phyloP scores from a whole-genome alignment of 2,888 invertebrate genomes.

The Eupeodes latifasciatus region DNA sequence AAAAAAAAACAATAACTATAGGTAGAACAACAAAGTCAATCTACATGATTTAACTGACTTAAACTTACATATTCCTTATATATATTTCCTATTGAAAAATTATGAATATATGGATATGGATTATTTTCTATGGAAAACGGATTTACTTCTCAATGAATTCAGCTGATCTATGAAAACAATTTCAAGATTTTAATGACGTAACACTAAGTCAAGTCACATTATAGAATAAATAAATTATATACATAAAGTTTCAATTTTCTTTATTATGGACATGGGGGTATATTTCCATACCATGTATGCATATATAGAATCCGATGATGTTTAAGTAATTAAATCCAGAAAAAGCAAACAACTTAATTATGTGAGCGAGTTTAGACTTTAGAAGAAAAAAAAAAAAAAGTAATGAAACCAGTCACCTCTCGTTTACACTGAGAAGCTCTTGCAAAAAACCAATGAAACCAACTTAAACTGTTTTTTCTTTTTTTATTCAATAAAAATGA shows the following conservation, averaged over 20 bases:
- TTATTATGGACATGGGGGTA: background rate
- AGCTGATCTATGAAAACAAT: constrained; percentile 10
- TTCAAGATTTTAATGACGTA: no score
- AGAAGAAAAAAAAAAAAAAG: background rate
- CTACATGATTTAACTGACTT: no score
- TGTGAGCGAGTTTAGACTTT: constrained; percentile 35
- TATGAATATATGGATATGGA: no score
- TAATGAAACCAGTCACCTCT: constrained; percentile 46
- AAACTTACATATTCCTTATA: no score
- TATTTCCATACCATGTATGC: background rate
- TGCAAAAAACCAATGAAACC: constrained; percentile 45
- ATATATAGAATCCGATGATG: background rate
- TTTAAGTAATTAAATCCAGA: constrained; percentile 49
- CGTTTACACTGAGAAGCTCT: constrained; percentile 45
- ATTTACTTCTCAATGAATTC: constrained; percentile 6
- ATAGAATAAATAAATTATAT: background rate
- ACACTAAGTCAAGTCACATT: background rate
- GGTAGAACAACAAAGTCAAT: no score
- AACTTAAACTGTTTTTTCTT: constrained; percentile 13
- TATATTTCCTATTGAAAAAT: no score
- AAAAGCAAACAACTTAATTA: constrained; percentile 24
- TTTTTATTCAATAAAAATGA: constrained; percentile 10
- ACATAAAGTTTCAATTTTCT: constrained; percentile 30
- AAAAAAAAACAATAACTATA: no score
- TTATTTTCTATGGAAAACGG: background rate